A percentile compares a stretch with the other conserved stretches of the same genome.
Evolutionary conservation across 2,113 vertebrate species (phyloP).

Genomic region (Talpa occidentalis): DNA sequence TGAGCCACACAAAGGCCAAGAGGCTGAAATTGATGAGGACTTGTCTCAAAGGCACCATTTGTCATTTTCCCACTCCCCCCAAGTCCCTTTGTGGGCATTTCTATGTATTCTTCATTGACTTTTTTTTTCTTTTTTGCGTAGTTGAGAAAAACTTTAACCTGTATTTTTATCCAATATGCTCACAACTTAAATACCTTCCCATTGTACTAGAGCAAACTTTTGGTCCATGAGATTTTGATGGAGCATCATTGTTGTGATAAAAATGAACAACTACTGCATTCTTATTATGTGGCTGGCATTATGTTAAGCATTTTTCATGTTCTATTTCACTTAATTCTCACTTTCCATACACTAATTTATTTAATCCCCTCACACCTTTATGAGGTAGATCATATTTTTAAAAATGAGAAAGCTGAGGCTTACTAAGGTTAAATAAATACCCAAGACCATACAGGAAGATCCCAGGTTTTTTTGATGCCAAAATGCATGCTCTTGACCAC

Average conservation of each 20-base stretch:
- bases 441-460: neutral
- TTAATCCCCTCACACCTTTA: neutral
- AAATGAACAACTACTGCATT: neutral
- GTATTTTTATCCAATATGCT: neutral
- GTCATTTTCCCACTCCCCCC: neutral
- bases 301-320: neutral
- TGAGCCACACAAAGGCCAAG: neutral
- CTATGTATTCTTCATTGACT: neutral
- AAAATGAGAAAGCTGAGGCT: neutral
- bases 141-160: neutral
- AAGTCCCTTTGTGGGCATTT: neutral
- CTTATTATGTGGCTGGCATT: neutral
- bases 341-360: neutral
- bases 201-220: neutral
- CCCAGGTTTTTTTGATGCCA: neutral
- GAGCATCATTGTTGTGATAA: neutral
- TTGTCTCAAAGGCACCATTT: too few species aligned
- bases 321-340: neutral
- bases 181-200: neutral
- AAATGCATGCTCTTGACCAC: rapidly evolving
- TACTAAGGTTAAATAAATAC: neutral
- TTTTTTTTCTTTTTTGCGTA: neutral
- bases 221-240: neutral
- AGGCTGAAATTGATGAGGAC: neutral
- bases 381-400: neutral